Evolutionary conservation across 2,113 vertebrate genomes (phyloP), one percentile per base, ranked within the genome.

Genomic region (Camarhynchus parvulus): DNA sequence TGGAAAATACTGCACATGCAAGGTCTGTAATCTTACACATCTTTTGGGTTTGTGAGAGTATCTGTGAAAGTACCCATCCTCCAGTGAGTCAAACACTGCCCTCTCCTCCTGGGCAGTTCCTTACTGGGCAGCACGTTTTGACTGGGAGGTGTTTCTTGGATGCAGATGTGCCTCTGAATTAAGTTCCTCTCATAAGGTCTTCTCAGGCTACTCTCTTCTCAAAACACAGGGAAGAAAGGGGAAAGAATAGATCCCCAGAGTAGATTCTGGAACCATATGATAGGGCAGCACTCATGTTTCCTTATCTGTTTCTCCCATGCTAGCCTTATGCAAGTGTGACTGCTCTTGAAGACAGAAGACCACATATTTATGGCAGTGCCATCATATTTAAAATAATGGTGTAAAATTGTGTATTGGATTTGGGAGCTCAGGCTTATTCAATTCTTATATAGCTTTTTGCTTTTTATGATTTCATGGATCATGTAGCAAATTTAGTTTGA

Each of bases 391-490:
- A 83, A 93, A 76, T 49, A 76, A 61, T 20, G 16, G 14, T 66
- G 24, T 66, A 73, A 90, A 90, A 73, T 11, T 64, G 5, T 79
- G 41, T 2, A 0, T 58, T 76, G 59, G 85, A 66, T 18, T 95
- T 50, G 73, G 52, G 37, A 83, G 46, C 20, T 83, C 17, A 25
- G 41, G 20, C 25, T 68, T 87, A 61, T 41, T 93, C 61, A 72
- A 64, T 5, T 56, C 93, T 56, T 88, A 68, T 61, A 24, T 61
- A 55, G 33, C 20, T 79, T 70, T 87, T 72, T 64, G 49, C 41
- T 82, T 82, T 93, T 93, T 76, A 82, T 88, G 66, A 49, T 92
- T 91, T 94, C 37, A 85, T 76, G 87, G 58, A 31, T 91, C 66
- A 44, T 75, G 61, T 33, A 85, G 67, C 58, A 96, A 87, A 79